Evolutionary conservation across 1,140 invertebrate species (phyloP).

Genomic region (Drosophila ananassae): DNA sequence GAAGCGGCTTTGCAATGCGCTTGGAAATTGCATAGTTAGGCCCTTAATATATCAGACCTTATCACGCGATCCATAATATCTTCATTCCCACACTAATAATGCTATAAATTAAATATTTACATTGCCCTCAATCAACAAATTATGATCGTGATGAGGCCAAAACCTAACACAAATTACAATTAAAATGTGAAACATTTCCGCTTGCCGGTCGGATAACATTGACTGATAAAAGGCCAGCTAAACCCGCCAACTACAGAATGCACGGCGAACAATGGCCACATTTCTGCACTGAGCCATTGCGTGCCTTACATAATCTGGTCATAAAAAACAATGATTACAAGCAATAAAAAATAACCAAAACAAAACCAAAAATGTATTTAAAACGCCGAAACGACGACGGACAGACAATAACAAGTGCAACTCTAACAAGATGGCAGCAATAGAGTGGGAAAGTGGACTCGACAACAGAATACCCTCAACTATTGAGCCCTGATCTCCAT

Average conservation of each 20-base stretch:
- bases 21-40: background rate
- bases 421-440: slow-evolving; percentile 37
- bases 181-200: slow-evolving; percentile 63
- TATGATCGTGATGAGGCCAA: slow-evolving; percentile 23
- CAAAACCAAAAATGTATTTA: slow-evolving; percentile 43
- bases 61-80: slow-evolving; percentile 13
- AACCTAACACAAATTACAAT: slow-evolving; percentile 34
- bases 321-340: slow-evolving; percentile 42
- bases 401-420: slow-evolving; percentile 48
- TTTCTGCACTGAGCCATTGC: slow-evolving; percentile 49
- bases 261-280: slow-evolving; percentile 35
- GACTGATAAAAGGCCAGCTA: slow-evolving; percentile 57
- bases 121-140: slow-evolving; percentile 17
- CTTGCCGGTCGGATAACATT: slow-evolving; percentile 64
- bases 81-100: slow-evolving; percentile 8
- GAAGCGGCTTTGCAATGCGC: slow-evolving; percentile 20
- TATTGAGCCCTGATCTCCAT: background rate
- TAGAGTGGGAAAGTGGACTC: background rate
- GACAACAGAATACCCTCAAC: slow-evolving; percentile 13
- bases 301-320: slow-evolving; percentile 50
- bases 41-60: slow-evolving; percentile 11
- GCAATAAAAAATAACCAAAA: slow-evolving; percentile 23
- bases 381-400: slow-evolving; percentile 19
- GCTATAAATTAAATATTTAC: slow-evolving; percentile 3
- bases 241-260: slow-evolving; percentile 27